Conservation (phyloP, 1,140 invertebrate species). For the Pararge aegeria region DNA sequence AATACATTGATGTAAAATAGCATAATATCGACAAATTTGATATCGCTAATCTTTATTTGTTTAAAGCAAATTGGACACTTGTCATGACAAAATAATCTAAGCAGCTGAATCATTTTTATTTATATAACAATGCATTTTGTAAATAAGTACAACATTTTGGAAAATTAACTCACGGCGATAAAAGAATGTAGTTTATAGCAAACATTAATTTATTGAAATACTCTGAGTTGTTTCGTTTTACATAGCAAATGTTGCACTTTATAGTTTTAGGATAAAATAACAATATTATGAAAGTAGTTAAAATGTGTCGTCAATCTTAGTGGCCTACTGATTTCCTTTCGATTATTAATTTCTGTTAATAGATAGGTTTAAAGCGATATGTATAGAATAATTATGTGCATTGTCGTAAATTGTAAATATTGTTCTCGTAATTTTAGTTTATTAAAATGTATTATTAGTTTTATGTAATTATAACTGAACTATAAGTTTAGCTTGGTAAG, state of each 20-base stretch:
- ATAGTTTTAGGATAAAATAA: slow-evolving; percentile 69
- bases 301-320: slow-evolving; percentile 74
- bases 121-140: slow-evolving; percentile 72
- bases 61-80: slow-evolving; percentile 23
- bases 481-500: slow-evolving; percentile 72
- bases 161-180: slow-evolving; percentile 51
- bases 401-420: slow-evolving; percentile 74
- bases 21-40: slow-evolving; percentile 10
- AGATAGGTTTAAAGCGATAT: slow-evolving; percentile 74
- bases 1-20: slow-evolving; percentile 16
- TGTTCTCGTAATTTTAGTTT: slow-evolving; percentile 74
- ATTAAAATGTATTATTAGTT: slow-evolving; percentile 75
- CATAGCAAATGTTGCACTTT: slow-evolving; percentile 75
- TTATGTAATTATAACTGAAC: slow-evolving; percentile 52
- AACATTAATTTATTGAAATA: slow-evolving; percentile 75
- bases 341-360: slow-evolving; percentile 65
- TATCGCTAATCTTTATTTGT: background rate
- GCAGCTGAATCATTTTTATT: slow-evolving; percentile 19
- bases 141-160: slow-evolving; percentile 70
- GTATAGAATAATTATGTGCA: slow-evolving; percentile 67
- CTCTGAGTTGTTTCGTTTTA: slow-evolving; percentile 73
- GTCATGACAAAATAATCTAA: slow-evolving; percentile 16
- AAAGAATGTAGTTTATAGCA: slow-evolving; percentile 59
- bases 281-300: slow-evolving; percentile 68
- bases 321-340: slow-evolving; percentile 61